Evolutionary conservation across 2,888 invertebrate genomes (phyloP).

Genomic region (Acholoe squamosa): DNA sequence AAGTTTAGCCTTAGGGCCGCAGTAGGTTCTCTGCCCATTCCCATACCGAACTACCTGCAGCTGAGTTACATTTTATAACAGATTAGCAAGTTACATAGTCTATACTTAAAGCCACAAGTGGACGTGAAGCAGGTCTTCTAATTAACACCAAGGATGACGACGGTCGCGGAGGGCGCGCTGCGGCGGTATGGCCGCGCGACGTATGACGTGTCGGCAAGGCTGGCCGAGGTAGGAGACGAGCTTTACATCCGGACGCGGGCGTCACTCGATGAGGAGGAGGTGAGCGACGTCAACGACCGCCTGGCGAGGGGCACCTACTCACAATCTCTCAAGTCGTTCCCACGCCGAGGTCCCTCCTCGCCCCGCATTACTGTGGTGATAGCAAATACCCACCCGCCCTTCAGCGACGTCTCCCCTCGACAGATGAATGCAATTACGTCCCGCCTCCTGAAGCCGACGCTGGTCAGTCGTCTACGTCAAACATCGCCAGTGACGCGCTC

Average conservation of each 20-base stretch:
- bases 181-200: conserved; percentile 28
- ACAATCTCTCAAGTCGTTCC: background rate
- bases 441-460: conserved; percentile 28
- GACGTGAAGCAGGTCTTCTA: too few relatives aligned
- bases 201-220: conserved; percentile 30
- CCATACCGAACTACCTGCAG: too few relatives aligned
- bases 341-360: background rate
- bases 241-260: conserved; percentile 27
- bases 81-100: too few relatives aligned
- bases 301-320: conserved; percentile 19
- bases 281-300: conserved; percentile 26
- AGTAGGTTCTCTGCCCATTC: too few relatives aligned
- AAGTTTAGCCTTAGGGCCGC: too few relatives aligned
- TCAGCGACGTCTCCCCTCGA: background rate
- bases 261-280: conserved; percentile 20
- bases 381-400: background rate
- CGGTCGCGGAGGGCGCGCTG: conserved; percentile 30
- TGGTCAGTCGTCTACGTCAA: background rate
- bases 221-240: conserved; percentile 21
- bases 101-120: too few relatives aligned
- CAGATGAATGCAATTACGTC: conserved; percentile 15
- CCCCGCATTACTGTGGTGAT: conserved; percentile 27
- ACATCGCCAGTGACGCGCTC: background rate
- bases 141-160: background rate
- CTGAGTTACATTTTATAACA: too few relatives aligned